These are phyloP conservation scores for Pipistrellus kuhlii DNA, from an alignment of 2,797 vertebrate genomes.

Conservation along the genomic window DNA sequence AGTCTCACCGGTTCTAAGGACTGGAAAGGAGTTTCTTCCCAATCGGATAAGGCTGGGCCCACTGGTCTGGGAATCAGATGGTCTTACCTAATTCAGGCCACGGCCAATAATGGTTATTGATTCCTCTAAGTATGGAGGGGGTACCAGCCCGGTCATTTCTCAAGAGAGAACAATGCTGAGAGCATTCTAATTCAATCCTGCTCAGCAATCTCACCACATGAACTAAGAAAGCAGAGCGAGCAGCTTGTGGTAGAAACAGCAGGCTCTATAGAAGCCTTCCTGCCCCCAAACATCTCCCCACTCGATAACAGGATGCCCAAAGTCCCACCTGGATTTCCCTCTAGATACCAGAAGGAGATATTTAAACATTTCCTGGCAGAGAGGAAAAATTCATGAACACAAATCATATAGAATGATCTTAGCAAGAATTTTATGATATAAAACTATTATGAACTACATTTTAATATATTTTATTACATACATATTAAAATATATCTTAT, in stretches of 20 bases:
- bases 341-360: background rate
- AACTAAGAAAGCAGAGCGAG: background rate
- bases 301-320: background rate
- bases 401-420: background rate
- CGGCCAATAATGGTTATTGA: background rate
- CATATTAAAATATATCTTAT: background rate
- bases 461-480: background rate
- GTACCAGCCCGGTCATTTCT: background rate
- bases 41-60: background rate
- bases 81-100: background rate
- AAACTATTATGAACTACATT: background rate
- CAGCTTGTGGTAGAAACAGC: background rate
- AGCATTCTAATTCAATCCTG: background rate
- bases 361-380: background rate
- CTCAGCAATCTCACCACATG: background rate
- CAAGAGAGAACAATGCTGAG: background rate
- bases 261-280: background rate
- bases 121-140: background rate
- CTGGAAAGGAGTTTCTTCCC: background rate
- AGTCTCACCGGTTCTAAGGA: background rate
- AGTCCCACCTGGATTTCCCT: background rate
- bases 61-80: background rate
- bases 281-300: background rate
- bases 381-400: constrained; percentile 9
- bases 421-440: background rate